Evolutionary conservation across 2,113 vertebrate genomes (phyloP).

Genomic region (Apaloderma vittatum): DNA sequence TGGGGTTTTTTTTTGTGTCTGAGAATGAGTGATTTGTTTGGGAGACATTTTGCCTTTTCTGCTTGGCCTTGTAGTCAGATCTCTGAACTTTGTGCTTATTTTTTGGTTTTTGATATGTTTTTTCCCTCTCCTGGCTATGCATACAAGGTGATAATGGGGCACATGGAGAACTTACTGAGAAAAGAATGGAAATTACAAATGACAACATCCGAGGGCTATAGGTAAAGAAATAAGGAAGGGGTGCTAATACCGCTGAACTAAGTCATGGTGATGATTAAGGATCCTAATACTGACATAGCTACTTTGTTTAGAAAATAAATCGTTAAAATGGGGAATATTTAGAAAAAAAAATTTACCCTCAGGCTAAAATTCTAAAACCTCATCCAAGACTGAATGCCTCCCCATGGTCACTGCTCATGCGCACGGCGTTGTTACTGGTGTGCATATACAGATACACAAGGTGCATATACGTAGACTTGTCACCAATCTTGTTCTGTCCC

Average conservation of each 20-base stretch:
- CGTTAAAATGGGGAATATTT: not conserved
- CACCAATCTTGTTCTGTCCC: not conserved
- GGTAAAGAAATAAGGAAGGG: not conserved
- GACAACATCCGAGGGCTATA: not conserved
- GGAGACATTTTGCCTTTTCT: not conserved
- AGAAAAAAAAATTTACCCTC: not conserved
- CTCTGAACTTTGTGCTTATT: not conserved
- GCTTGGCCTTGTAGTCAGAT: not conserved
- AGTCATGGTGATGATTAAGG: not conserved
- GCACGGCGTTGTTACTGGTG: not conserved
- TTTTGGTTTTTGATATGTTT: not conserved
- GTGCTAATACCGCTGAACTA: not conserved
- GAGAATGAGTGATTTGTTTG: not conserved
- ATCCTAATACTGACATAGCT: not conserved
- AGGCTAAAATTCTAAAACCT: not conserved
- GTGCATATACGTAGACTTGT: not conserved
- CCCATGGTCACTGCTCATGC: not conserved
- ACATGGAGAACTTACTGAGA: not conserved
- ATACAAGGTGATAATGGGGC: not conserved
- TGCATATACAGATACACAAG: not conserved
- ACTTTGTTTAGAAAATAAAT: constrained; percentile 1
- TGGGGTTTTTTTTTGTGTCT: not conserved
- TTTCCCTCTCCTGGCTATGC: not conserved
- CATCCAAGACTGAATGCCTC: not conserved
- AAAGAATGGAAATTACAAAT: not conserved